Percentiles rank a stretch among this genome's conserved stretches.
Conservation (phyloP, 2,888 invertebrate species). For the Drosophila kanekoi region DNA sequence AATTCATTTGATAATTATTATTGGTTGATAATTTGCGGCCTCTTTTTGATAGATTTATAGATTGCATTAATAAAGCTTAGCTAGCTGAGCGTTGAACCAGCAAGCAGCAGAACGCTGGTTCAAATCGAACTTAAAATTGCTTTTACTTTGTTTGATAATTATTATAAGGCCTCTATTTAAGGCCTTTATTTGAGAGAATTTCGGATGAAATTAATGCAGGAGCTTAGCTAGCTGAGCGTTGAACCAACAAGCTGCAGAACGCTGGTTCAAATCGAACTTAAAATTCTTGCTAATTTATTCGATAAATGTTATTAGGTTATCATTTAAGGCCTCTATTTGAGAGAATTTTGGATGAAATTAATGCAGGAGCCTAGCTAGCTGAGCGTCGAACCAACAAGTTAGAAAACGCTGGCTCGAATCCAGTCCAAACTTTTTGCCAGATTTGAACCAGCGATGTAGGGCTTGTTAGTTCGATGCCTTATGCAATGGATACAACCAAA, state of each 20-base stretch:
- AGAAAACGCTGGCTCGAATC: too few species aligned
- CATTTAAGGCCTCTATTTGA: neutral
- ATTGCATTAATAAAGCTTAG: neutral
- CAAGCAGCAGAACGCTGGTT: too few species aligned
- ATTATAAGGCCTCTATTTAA: neutral
- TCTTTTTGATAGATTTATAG: neutral
- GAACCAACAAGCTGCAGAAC: too few species aligned
- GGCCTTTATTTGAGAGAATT: neutral
- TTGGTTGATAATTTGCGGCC: neutral
- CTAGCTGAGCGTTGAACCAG: neutral
- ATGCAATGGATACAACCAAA: too few species aligned
- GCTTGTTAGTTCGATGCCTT: too few species aligned
- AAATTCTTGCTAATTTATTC: neutral
- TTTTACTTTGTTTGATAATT: constrained; percentile 2
- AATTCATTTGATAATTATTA: constrained; percentile 6
- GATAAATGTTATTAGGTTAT: neutral
- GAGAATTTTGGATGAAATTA: neutral
- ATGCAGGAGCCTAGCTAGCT: neutral
- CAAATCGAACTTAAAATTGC: too few species aligned
- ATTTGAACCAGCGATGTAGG: too few species aligned
- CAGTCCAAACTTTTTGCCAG: too few species aligned
- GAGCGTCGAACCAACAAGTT: too few species aligned
- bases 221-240: neutral
- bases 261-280: neutral
- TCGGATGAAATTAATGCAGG: neutral